These are phyloP conservation scores for Xenentodon cancila DNA, from an alignment of 2,797 vertebrate species.

Conservation along the genomic window DNA sequence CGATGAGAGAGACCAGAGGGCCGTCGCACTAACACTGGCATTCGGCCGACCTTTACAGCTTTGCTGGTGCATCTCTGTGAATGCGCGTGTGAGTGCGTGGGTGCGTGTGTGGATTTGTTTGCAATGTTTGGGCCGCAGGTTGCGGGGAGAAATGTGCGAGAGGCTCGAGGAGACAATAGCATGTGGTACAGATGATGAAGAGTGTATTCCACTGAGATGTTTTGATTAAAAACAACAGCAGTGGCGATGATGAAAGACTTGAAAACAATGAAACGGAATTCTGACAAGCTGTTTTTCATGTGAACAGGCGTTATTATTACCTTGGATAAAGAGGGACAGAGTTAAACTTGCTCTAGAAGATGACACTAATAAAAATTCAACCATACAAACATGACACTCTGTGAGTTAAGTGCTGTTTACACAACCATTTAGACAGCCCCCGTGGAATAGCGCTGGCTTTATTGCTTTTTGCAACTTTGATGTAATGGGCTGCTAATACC, in stretches of 20 bases:
- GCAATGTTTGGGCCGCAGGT: constrained; percentile 38
- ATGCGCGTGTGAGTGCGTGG: neutral
- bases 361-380: constrained; percentile 13
- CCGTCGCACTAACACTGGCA: constrained; percentile 59
- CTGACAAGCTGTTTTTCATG: constrained; percentile 18
- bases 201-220: constrained; percentile 35
- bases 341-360: neutral
- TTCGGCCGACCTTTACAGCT: constrained; percentile 70
- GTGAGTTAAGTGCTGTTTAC: constrained; percentile 23
- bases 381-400: neutral
- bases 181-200: constrained; percentile 32
- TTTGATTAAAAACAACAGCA: constrained; percentile 28
- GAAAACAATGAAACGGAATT: constrained; percentile 22
- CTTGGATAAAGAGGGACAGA: constrained; percentile 5
- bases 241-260: constrained; percentile 20
- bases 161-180: constrained; percentile 32
- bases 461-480: neutral
- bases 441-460: neutral
- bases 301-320: constrained; percentile 3
- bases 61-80: constrained; percentile 22
- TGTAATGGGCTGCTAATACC: constrained; percentile 7
- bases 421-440: constrained; percentile 13
- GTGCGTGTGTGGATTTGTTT: constrained; percentile 37
- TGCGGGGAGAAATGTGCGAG: constrained; percentile 31
- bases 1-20: constrained; percentile 55